Base-by-base conservation (phyloP, 2,113 vertebrate genomes). In the Melanerpes aurifrons region DNA sequence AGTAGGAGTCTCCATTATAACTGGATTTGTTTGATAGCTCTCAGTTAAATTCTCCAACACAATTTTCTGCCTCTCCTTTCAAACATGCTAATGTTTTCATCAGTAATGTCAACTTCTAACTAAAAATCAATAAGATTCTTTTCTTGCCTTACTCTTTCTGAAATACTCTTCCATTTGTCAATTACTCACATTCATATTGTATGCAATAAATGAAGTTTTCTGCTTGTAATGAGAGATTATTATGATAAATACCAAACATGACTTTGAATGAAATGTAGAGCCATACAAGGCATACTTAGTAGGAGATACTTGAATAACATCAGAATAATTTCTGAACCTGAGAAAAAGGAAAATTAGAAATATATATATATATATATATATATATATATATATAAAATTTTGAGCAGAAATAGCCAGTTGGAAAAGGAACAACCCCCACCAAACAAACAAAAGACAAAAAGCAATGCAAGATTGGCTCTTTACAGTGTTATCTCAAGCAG, bases 211-310 rank as follows among this genome's bases (percentile, higher is more conserved):
- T 82, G 54, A 69, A 86, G 50, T 89, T 91, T 87, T 94, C 82
- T 0, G 0, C 71, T 81, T 1, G 2, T 92, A 89, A 93, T 82
- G 74, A 91, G 82, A 89, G 70, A 82, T 84, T 86, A 88, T 66
- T 59, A 21, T 72, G 82, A 94, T 91, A 91, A 96, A 93, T 90
- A 95, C 86, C 90, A 95, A 86, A 89, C 75, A 86, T 53, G 62
- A 66, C 50, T 94, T 92, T 83, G 78, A 95, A 89, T 78, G 72
- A 92, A 95, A 90, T 86, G 40, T 37, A 90, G 79, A 90, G 50
- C 58, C 48, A 56, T 67, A 48, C 9, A 54, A 84, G 66, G 56
- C 62, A 75, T 72, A 72, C 50, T 71, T 75, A 78, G 69, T 35
- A 54, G 68, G 47, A 84, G 64, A 89, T 71, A 73, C 85, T 81